Evolutionary conservation across 2,113 vertebrate genomes (phyloP).

Genomic region (Notothenia rossii): DNA sequence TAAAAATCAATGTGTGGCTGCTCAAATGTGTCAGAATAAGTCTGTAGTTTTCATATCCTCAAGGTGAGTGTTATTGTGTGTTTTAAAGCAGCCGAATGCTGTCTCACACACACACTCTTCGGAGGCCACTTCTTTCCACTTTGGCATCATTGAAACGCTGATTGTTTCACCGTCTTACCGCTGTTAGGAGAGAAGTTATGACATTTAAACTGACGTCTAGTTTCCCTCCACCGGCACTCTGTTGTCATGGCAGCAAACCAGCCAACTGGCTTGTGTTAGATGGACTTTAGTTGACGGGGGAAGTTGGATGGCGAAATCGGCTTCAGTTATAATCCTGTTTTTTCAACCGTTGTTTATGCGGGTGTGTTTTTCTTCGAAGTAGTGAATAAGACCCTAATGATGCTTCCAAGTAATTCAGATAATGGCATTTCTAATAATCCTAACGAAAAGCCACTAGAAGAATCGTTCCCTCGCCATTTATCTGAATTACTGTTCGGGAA

Average conservation of each 20-base stretch:
- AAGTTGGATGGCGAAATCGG: constrained; percentile 31
- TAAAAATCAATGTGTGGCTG: constrained; percentile 33
- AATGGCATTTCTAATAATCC: constrained; percentile 4
- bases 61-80: constrained; percentile 17
- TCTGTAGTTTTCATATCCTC: constrained; percentile 13
- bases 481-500: not conserved
- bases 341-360: constrained; percentile 26
- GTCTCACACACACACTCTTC: not conserved
- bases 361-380: not conserved
- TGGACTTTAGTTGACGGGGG: constrained; percentile 38
- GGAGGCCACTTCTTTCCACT: constrained; percentile 20
- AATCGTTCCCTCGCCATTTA: not conserved
- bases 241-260: constrained; percentile 66
- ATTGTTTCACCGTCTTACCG: constrained; percentile 46
- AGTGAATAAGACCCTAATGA: constrained; percentile 9
- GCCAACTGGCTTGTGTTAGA: constrained; percentile 42
- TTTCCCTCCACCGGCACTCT: constrained; percentile 12
- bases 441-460: not conserved
- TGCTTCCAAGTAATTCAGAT: constrained; percentile 1
- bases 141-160: constrained; percentile 12
- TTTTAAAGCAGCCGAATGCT: constrained; percentile 28
- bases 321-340: constrained; percentile 2
- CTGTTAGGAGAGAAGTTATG: constrained; percentile 57
- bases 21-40: not conserved
- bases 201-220: constrained; percentile 51